Base-by-base conservation (phyloP, 37 sponge, comb jelly and placozoan genomes). In the Agelas oroides region DNA sequence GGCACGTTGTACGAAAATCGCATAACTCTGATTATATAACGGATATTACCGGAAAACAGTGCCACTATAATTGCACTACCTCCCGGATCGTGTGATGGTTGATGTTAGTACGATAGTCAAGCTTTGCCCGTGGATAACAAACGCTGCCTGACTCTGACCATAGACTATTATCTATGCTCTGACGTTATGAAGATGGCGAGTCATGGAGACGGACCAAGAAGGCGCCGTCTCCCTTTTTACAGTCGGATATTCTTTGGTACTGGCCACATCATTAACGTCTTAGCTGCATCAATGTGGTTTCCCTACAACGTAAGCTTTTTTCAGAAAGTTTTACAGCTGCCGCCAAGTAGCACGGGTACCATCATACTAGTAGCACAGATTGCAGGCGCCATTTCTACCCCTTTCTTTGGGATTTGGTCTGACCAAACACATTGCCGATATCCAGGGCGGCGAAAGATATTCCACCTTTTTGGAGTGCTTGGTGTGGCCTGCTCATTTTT, bases 271-370 rank as follows among this genome's bases (percentile, higher is more conserved):
- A 61, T 94, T 23, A 97, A 97, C 76, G 93, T 95, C 80, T 84
- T 97, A 20, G 92, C 90, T 59, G 84, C 90, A 31, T 75, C 90
- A 18, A 89, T 94, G 80, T 97, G 97, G 97, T 97, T 97, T 66
- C 84, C 93, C 32, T 97, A 97, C 66, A 69, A 89, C 20, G 68
- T 97, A 0, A 73, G 94, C 53, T 97, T 87, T 84, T 92, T 70
- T 62, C 92, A 92, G 46, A 77, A 71, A 67, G 95, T 97, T 0
- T 75, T 92, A 14, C 64, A 58, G 25, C 61, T 94, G 18, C 73
- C 79, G 20, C 84, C 89, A 25, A 52, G 39, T 23, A 46, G 76
- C 0, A 93, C 95, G 0, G 97, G 97, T 0, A 59, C 87, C 16
- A 81, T 97, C 24, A 78, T 94, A 25, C 86, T 97, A 14, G 80